Percentiles rank a stretch among this genome's conserved stretches.
Evolutionary conservation across 2,797 vertebrate species (phyloP).

Genomic region (Holocentrus rufus): DNA sequence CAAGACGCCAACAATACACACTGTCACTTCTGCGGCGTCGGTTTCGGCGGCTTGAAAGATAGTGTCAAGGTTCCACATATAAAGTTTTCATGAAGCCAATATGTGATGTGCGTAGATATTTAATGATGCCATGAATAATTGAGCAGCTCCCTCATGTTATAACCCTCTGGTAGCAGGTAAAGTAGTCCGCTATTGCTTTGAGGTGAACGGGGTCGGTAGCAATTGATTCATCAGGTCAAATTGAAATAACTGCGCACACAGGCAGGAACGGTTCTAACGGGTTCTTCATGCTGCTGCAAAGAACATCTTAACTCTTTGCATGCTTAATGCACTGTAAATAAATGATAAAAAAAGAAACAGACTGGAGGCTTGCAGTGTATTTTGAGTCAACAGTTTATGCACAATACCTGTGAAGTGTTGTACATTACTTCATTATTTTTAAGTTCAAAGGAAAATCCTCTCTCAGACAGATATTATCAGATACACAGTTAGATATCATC

Average conservation of each 20-base stretch:
- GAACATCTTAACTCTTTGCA: not conserved
- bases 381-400: too few species aligned
- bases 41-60: constrained; percentile 26
- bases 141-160: constrained; percentile 9
- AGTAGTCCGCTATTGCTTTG: constrained; percentile 10
- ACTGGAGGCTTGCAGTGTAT: too few species aligned
- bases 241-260: not conserved
- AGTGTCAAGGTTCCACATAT: constrained; percentile 17
- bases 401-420: too few species aligned
- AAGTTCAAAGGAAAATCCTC: too few species aligned
- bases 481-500: too few species aligned
- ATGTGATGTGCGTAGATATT: constrained; percentile 42
- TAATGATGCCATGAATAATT: constrained; percentile 47
- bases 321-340: not conserved
- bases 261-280: not conserved
- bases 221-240: constrained; percentile 31
- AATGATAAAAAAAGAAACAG: too few species aligned
- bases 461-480: too few species aligned
- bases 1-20: not conserved
- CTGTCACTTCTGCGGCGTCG: not conserved
- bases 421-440: too few species aligned
- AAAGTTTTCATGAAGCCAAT: constrained; percentile 49
- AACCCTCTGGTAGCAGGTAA: constrained; percentile 15
- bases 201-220: constrained; percentile 16
- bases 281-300: too few species aligned